Evolutionary conservation across 2,113 vertebrate genomes (phyloP).

Genomic region (Phoenicopterus ruber): DNA sequence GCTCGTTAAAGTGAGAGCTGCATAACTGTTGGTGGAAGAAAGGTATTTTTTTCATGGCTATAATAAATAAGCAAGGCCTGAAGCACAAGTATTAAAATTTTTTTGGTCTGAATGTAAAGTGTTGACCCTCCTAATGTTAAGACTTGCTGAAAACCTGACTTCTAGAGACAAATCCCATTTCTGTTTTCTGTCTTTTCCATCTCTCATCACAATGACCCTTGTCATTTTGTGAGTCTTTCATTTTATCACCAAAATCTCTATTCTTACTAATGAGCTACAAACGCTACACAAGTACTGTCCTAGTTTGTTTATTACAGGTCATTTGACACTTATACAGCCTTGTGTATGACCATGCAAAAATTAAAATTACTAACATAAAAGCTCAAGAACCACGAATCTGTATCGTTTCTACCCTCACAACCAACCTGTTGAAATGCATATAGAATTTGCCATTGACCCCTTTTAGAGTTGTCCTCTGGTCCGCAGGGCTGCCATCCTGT

Average conservation of each 20-base stretch:
- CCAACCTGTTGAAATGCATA: neutral
- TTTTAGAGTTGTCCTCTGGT: neutral
- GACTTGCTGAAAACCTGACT: neutral
- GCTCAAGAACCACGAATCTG: accelerated
- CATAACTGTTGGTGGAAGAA: neutral
- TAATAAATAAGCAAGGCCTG: neutral
- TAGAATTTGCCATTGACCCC: neutral
- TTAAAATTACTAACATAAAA: neutral
- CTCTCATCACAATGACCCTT: neutral
- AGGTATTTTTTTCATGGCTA: neutral
- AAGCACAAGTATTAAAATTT: neutral
- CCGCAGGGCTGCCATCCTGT: neutral
- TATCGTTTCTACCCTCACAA: neutral
- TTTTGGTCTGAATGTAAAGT: neutral
- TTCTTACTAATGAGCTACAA: neutral
- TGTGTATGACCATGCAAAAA: neutral
- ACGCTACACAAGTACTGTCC: neutral
- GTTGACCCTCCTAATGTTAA: neutral
- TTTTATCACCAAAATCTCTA: neutral
- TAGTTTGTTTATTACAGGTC: neutral
- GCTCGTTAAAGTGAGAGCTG: neutral
- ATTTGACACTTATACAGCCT: neutral
- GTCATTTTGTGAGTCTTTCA: neutral
- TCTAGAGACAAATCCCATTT: neutral
- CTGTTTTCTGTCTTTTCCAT: neutral